A percentile compares a stretch with the other conserved stretches of the same genome.
Conservation (phyloP, 2,113 vertebrate species). For the Antennarius striatus region DNA sequence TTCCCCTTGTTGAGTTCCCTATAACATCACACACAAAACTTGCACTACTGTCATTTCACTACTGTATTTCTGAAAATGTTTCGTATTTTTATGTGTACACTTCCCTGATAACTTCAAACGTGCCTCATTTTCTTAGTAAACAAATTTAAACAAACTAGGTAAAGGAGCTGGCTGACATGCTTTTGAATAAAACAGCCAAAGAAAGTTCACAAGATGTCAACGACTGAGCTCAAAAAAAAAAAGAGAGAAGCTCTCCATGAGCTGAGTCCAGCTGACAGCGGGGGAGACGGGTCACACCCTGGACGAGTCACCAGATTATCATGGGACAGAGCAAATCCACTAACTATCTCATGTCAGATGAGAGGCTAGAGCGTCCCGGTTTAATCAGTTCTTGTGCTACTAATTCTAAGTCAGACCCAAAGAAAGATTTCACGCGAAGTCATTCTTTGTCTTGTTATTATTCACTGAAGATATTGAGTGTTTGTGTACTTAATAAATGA, state of each 20-base stretch:
- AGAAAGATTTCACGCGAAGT: too few species aligned
- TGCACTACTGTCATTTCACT: conserved; percentile 14
- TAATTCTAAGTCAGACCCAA: too few species aligned
- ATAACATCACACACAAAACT: conserved; percentile 17
- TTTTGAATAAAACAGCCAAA: neutral
- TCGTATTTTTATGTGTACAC: neutral
- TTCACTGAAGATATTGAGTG: too few species aligned
- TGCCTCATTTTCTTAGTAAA: neutral
- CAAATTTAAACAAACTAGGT: neutral
- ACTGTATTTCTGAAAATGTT: neutral
- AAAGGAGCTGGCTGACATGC: neutral
- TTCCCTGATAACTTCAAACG: neutral
- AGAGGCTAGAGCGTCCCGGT: too few species aligned
- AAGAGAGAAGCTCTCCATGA: neutral
- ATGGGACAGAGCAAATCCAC: too few species aligned
- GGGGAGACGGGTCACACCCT: too few species aligned
- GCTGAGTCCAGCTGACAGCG: too few species aligned
- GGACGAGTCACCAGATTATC: too few species aligned
- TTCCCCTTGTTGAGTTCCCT: conserved; percentile 55
- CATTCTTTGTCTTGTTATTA: too few species aligned
- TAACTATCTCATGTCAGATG: too few species aligned
- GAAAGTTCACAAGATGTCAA: neutral
- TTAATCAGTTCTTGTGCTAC: too few species aligned
- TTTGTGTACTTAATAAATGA: too few species aligned
- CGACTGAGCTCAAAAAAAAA: neutral